Conservation (phyloP, 1,140 invertebrate species). For the Drosophila pectinifera region DNA sequence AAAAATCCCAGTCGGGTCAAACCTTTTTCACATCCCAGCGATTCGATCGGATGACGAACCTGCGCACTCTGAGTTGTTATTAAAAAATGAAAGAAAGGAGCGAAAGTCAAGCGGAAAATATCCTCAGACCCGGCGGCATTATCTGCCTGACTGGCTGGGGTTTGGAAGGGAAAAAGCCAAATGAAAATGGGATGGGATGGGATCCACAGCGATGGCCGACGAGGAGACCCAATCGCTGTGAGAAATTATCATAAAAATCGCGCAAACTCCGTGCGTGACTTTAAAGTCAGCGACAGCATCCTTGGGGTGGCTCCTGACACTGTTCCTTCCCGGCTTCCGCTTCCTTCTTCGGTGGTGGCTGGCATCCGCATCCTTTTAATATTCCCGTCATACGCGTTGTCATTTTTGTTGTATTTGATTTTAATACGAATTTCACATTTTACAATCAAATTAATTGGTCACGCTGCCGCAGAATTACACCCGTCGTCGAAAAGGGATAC, state of each 20-base stretch:
- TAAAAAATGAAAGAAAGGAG: constrained; percentile 57
- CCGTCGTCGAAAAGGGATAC: constrained; percentile 42
- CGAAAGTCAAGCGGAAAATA: constrained; percentile 50
- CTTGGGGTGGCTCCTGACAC: constrained; percentile 41
- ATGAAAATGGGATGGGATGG: constrained; percentile 14
- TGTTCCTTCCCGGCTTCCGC: too few relatives aligned
- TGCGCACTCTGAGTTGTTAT: constrained; percentile 68
- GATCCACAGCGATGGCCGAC: constrained; percentile 64
- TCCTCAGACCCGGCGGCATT: constrained; percentile 41
- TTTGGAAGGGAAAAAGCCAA: neutral
- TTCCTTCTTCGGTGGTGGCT: constrained; percentile 51
- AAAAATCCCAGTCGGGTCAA: constrained; percentile 30
- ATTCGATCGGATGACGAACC: constrained; percentile 55
- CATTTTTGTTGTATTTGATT: constrained; percentile 84
- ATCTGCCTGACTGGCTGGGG: constrained; percentile 18
- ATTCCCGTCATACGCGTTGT: constrained; percentile 80
- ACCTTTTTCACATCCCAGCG: constrained; percentile 69
- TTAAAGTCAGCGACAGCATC: constrained; percentile 62
- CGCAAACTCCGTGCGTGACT: constrained; percentile 81
- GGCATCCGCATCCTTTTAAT: constrained; percentile 65
- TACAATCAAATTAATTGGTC: constrained; percentile 85
- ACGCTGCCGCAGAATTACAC: constrained; percentile 80
- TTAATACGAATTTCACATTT: constrained; percentile 84
- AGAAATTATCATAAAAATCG: constrained; percentile 82
- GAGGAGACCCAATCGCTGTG: constrained; percentile 63